Percentiles rank a stretch among this genome's conserved stretches.
These are phyloP conservation scores for Chionomys nivalis DNA, from an alignment of 2,113 vertebrate genomes.

Conservation along the genomic window DNA sequence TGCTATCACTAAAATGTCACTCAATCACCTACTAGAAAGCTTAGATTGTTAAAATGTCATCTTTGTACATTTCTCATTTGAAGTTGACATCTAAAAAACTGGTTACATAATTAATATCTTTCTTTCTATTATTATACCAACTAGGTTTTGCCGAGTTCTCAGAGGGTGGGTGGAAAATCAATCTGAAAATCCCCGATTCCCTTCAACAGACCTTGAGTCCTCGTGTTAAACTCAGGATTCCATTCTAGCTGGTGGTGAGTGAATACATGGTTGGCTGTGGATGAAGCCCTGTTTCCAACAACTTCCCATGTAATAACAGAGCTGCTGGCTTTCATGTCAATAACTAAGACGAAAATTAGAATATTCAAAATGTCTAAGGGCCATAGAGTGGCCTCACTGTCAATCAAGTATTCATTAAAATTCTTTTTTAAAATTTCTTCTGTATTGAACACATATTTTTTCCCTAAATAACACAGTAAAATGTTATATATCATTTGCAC, in stretches of 20 bases:
- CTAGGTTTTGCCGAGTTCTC: constrained; percentile 1
- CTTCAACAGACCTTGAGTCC: not conserved
- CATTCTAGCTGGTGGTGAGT: not conserved
- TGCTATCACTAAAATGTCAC: constrained; percentile 15
- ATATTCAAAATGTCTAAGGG: not conserved
- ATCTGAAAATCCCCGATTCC: not conserved
- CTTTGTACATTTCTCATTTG: constrained; percentile 26
- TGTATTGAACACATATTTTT: not conserved
- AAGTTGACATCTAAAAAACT: not conserved
- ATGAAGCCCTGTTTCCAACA: not conserved
- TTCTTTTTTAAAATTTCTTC: not conserved
- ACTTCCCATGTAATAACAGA: not conserved
- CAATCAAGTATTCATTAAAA: not conserved
- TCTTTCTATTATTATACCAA: not conserved
- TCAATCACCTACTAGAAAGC: not conserved
- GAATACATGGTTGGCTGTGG: not conserved
- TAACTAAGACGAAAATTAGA: not conserved
- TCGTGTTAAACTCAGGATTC: not conserved
- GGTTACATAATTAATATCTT: not conserved
- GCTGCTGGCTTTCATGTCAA: not conserved
- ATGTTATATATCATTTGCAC: not conserved
- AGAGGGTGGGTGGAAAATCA: not conserved
- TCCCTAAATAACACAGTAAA: not conserved
- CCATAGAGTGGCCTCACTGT: not conserved
- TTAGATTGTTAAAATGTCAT: not conserved